Percentiles rank a stretch among this genome's conserved stretches.
These are phyloP conservation scores for Aptenodytes forsteri DNA, from an alignment of 2,113 vertebrate species.

Conservation along the genomic window DNA sequence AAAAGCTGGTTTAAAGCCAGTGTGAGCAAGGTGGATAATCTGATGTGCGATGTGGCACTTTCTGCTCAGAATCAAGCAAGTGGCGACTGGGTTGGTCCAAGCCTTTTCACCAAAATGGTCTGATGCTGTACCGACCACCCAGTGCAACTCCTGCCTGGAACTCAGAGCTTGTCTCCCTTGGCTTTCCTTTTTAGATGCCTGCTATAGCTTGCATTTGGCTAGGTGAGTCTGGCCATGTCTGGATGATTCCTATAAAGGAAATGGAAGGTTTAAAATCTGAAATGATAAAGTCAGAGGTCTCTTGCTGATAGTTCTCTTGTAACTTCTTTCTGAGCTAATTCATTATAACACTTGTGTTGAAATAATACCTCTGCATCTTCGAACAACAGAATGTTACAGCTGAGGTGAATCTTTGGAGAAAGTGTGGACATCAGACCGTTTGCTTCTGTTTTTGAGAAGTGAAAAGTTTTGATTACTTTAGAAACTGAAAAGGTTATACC, in stretches of 20 bases:
- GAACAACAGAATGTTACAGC: background rate
- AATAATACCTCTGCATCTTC: background rate
- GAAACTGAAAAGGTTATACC: background rate
- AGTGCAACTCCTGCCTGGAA: background rate
- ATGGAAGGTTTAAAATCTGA: background rate
- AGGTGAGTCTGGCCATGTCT: background rate
- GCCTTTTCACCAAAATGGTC: background rate
- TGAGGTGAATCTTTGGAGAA: background rate
- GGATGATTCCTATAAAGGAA: background rate
- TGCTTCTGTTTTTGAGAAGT: background rate
- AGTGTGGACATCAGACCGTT: background rate
- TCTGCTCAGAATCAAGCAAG: background rate
- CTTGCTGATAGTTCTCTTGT: background rate
- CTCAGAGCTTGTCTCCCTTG: background rate
- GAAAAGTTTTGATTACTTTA: background rate
- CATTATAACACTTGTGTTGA: background rate
- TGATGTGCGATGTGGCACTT: rapidly evolving
- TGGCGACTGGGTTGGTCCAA: no score
- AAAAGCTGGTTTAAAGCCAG: background rate
- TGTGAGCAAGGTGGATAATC: background rate
- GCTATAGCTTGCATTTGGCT: background rate
- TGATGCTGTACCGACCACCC: background rate
- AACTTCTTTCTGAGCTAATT: background rate
- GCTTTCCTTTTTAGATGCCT: background rate
- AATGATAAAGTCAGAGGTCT: background rate